These are phyloP conservation scores for Drosophila guanche DNA, from an alignment of 1,140 invertebrate genomes.

Conservation along the genomic window DNA sequence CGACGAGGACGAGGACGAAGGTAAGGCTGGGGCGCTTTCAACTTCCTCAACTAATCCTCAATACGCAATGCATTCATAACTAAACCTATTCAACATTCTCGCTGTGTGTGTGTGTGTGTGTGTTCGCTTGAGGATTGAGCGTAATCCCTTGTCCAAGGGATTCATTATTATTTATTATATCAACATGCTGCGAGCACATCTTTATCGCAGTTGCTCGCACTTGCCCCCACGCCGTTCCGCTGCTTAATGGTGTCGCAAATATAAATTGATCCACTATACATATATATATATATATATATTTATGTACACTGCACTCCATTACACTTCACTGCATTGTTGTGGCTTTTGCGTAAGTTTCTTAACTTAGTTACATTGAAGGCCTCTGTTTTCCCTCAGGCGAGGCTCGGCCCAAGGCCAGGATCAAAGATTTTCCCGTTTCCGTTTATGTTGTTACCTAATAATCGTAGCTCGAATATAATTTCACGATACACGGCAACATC, in stretches of 20 bases:
- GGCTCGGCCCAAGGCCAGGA: not conserved
- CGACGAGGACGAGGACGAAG: conserved; percentile 78
- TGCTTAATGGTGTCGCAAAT: conserved; percentile 77
- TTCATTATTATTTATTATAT: conserved; percentile 45
- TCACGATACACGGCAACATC: conserved; percentile 50
- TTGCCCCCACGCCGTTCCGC: conserved; percentile 1
- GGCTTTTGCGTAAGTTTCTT: conserved; percentile 65
- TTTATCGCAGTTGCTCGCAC: conserved; percentile 41
- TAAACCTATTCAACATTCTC: conserved; percentile 56
- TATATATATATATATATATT: not conserved
- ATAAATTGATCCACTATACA: conserved; percentile 57
- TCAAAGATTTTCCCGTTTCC: conserved; percentile 21
- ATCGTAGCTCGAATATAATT: conserved; percentile 47
- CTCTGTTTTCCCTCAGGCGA: conserved; percentile 9
- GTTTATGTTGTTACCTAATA: conserved; percentile 74
- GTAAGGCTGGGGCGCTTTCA: conserved; percentile 50
- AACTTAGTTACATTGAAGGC: conserved; percentile 50
- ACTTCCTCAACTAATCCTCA: conserved; percentile 18
- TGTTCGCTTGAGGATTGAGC: conserved; percentile 14
- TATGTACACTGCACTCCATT: conserved; percentile 49
- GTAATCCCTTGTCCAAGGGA: conserved; percentile 29
- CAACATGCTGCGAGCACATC: conserved; percentile 43
- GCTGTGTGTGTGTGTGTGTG: conserved; percentile 20
- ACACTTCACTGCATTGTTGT: conserved; percentile 43
- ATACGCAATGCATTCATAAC: conserved; percentile 36